A percentile compares a stretch with the other conserved stretches of the same genome.
Conservation (phyloP, 2,797 vertebrate genomes). For the Acridotheres tristis region DNA sequence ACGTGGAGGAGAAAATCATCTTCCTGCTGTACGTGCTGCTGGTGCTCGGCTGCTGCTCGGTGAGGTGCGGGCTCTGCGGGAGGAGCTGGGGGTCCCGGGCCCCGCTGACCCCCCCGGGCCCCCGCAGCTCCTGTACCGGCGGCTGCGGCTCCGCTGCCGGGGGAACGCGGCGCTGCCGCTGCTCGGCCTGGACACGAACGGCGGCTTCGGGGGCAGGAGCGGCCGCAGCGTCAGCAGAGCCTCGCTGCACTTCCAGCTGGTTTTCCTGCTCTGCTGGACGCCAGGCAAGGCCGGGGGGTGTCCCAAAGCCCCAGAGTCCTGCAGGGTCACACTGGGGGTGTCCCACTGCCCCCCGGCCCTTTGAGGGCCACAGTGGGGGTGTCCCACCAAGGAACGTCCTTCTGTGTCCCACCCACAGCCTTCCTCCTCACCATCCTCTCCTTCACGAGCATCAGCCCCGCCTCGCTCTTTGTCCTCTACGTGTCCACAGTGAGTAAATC, state of each 20-base stretch:
- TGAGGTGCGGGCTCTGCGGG: slow-evolving; percentile 24
- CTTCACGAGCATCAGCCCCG: slow-evolving; percentile 5
- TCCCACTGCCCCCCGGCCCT: not conserved
- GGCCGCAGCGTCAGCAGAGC: slow-evolving; percentile 54
- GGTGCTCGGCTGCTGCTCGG: slow-evolving; percentile 77
- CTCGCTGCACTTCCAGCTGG: slow-evolving; percentile 76
- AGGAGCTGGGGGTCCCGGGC: fast-evolving
- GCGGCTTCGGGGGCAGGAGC: slow-evolving; percentile 50
- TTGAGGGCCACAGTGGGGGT: no score
- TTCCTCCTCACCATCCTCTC: slow-evolving; percentile 77
- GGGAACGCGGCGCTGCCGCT: slow-evolving; percentile 45
- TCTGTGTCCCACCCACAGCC: slow-evolving; percentile 40
- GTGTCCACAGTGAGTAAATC: slow-evolving; percentile 63
- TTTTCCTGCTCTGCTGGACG: slow-evolving; percentile 83
- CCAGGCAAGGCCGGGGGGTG: slow-evolving; percentile 70
- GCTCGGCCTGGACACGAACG: slow-evolving; percentile 67
- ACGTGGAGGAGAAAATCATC: slow-evolving; percentile 59
- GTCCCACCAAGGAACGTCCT: not conserved
- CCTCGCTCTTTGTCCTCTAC: slow-evolving; percentile 66
- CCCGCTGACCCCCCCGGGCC: not conserved
- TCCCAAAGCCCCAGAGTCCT: not conserved
- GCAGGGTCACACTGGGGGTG: not conserved
- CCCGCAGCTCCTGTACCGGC: slow-evolving; percentile 78
- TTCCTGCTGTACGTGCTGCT: slow-evolving; percentile 72
- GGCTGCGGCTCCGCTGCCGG: slow-evolving; percentile 73